phyloP scores from a whole-genome alignment of 1,140 invertebrate genomes.

The Eumaeus atala region DNA sequence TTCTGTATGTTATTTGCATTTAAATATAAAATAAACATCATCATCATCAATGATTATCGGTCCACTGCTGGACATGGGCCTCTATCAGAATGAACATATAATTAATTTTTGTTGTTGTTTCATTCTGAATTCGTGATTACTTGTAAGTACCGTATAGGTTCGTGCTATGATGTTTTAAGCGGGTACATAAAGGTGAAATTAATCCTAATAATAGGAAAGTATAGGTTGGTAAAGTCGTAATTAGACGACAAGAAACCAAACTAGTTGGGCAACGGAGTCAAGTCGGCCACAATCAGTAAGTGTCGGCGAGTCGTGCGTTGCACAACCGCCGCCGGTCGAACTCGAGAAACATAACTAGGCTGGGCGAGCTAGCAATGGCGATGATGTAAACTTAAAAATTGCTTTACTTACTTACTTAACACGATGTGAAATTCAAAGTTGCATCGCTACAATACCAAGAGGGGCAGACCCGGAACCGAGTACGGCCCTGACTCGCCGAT shows the following conservation, averaged over 20 bases:
- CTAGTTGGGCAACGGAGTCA: constrained; percentile 56
- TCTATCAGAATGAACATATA: too few relatives aligned
- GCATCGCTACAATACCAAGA: constrained; percentile 24
- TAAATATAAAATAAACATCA: too few relatives aligned
- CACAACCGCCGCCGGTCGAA: constrained; percentile 68
- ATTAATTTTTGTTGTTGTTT: too few relatives aligned
- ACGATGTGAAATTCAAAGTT: constrained; percentile 64
- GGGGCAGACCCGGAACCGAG: not conserved
- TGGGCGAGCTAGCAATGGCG: constrained; percentile 46
- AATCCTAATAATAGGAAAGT: constrained; percentile 21
- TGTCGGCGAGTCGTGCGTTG: constrained; percentile 63
- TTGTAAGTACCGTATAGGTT: too few relatives aligned
- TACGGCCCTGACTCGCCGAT: not conserved
- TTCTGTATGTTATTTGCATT: too few relatives aligned
- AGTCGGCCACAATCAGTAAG: constrained; percentile 60
- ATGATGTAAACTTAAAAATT: constrained; percentile 74
- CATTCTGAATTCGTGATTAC: too few relatives aligned
- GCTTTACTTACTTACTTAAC: constrained; percentile 71
- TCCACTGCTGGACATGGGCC: too few relatives aligned
- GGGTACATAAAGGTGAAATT: not conserved
- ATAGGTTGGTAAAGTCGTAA: constrained; percentile 47
- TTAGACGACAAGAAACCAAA: constrained; percentile 65
- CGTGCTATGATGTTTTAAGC: too few relatives aligned
- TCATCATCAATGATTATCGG: too few relatives aligned
- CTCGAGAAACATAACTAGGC: constrained; percentile 73